Evolutionary conservation across 1,140 invertebrate species (phyloP).

Genomic region (Dendroctonus ponderosae): DNA sequence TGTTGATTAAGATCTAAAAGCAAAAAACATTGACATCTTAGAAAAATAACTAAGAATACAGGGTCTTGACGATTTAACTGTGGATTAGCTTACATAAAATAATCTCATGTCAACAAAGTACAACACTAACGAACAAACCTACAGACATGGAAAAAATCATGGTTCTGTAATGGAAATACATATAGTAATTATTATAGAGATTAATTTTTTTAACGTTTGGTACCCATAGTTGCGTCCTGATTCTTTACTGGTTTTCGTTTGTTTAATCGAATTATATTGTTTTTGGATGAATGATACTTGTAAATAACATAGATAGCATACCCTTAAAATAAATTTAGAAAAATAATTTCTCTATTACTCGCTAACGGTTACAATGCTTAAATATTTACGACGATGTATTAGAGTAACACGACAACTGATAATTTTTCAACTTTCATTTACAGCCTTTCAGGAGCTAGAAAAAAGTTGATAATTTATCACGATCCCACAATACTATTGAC

Average conservation of each 20-base stretch:
- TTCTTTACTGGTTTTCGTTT: background rate
- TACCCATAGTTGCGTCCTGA: background rate
- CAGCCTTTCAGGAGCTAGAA: background rate
- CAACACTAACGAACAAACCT: background rate
- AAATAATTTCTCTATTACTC: conserved; percentile 2
- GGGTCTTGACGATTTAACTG: background rate
- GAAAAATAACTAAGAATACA: too few species aligned
- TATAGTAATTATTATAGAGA: background rate
- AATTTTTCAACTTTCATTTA: background rate
- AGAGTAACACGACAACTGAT: background rate
- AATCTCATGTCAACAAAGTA: background rate
- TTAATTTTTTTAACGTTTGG: background rate
- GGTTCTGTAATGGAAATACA: background rate
- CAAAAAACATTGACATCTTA: too few species aligned
- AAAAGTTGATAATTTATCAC: background rate
- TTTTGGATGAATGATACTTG: too few species aligned
- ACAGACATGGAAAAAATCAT: too few species aligned
- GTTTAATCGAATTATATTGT: background rate
- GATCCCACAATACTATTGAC: background rate
- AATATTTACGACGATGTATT: background rate
- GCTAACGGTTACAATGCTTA: background rate
- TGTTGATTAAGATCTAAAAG: too few species aligned
- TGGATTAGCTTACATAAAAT: background rate
- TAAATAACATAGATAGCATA: background rate
- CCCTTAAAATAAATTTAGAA: background rate